These are phyloP conservation scores for Bombus balteatus DNA, from an alignment of 1,140 invertebrate genomes.

Conservation along the genomic window DNA sequence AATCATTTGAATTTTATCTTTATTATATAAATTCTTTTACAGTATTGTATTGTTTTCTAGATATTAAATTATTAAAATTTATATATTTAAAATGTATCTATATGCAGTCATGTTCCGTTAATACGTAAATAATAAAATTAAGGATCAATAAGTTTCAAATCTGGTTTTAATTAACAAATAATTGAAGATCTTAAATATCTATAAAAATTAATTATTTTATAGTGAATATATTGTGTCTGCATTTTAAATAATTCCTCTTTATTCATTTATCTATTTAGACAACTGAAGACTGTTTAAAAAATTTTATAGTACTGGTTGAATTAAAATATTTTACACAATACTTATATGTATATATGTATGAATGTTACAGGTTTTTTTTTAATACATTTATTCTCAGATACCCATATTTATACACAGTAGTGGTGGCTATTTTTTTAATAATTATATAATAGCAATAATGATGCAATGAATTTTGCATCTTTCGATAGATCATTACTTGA, in stretches of 20 bases:
- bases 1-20: not conserved
- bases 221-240: not conserved
- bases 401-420: constrained; percentile 78
- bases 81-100: not conserved
- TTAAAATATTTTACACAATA: constrained; percentile 39
- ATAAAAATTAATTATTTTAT: not conserved
- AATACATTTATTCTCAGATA: constrained; percentile 79
- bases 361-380: constrained; percentile 57
- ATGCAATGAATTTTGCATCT: constrained; percentile 74
- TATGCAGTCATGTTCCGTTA: not conserved
- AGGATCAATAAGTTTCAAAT: not conserved
- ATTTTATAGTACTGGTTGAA: not conserved
- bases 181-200: not conserved
- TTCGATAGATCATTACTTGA: constrained; percentile 75
- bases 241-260: not conserved
- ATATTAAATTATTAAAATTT: not conserved
- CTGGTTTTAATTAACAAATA: not conserved
- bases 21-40: not conserved
- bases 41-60: not conserved
- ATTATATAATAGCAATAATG: constrained; percentile 74
- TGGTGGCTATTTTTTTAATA: constrained; percentile 72
- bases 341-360: constrained; percentile 10
- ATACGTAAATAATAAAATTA: not conserved
- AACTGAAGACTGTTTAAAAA: constrained; percentile 1
- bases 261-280: no score